phyloP scores from a whole-genome alignment of 2,888 invertebrate genomes.

The Limnephilus lunatus region DNA sequence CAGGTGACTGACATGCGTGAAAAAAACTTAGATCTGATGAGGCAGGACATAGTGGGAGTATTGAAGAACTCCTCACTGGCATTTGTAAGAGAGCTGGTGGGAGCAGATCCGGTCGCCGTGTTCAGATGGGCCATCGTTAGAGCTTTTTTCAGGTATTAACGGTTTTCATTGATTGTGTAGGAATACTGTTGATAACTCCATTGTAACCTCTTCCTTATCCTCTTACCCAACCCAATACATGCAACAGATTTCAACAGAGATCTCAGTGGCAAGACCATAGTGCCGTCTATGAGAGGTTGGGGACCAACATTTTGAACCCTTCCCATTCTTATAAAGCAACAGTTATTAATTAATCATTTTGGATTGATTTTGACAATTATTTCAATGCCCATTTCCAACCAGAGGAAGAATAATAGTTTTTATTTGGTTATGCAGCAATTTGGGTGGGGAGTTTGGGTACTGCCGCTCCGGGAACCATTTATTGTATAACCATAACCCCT shows the following conservation, averaged over 20 bases:
- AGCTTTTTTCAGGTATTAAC: slow-evolving; percentile 84
- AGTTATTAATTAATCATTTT: not conserved
- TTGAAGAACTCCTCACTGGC: slow-evolving; percentile 95
- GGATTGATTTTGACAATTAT: not conserved
- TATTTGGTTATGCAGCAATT: not conserved
- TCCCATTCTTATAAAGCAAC: no score
- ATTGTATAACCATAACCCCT: no score
- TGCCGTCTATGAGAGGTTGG: no score
- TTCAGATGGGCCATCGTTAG: slow-evolving; percentile 96
- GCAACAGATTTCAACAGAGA: no score
- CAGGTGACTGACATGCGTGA: slow-evolving; percentile 93
- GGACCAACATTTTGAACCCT: no score
- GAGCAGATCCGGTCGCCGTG: slow-evolving; percentile 94
- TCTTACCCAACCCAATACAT: no score
- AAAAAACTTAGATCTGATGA: slow-evolving; percentile 96
- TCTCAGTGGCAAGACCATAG: no score
- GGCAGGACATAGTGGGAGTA: slow-evolving; percentile 95
- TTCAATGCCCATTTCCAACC: not conserved
- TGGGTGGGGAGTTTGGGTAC: no score
- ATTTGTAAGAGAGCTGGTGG: slow-evolving; percentile 94
- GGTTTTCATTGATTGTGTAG: not conserved
- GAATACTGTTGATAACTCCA: not conserved
- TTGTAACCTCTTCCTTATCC: not conserved
- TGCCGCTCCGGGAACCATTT: no score
- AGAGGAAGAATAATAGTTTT: no score